Percentiles rank a stretch among this genome's conserved stretches.
phyloP scores from a whole-genome alignment of 2,888 invertebrate genomes.

The Seira musarum region DNA sequence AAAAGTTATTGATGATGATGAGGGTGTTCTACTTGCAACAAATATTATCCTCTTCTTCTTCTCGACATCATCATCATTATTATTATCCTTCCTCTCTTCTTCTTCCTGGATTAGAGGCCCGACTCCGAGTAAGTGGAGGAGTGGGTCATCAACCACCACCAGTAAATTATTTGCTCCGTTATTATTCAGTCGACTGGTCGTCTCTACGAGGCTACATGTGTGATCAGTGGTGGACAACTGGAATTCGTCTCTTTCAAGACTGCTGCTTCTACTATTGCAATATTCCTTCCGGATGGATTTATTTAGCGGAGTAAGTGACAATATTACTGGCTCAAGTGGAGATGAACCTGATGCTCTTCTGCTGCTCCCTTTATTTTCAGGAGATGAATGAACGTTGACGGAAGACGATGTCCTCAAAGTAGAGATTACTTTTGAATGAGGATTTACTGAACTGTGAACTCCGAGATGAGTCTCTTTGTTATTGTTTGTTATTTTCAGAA shows the following conservation, averaged over 20 bases:
- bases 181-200: neutral
- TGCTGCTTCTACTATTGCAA: neutral
- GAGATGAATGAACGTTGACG: conserved; percentile 12
- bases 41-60: conserved; percentile 5
- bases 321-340: conserved; percentile 33
- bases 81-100: neutral
- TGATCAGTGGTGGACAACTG: neutral
- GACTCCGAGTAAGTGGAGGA: conserved; percentile 10
- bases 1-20: neutral
- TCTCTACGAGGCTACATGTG: no score
- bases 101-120: neutral
- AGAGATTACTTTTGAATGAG: conserved; percentile 3
- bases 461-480: conserved; percentile 23
- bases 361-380: neutral
- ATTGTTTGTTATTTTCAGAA: conserved; percentile 20
- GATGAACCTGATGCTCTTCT: conserved; percentile 21
- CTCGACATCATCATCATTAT: neutral
- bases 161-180: neutral
- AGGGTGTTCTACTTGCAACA: conserved; percentile 14
- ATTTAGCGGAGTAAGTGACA: conserved; percentile 47
- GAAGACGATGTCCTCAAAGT: neutral
- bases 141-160: conserved; percentile 29
- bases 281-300: conserved; percentile 25
- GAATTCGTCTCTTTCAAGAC: neutral
- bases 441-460: conserved; percentile 27